These are phyloP conservation scores for Ascidia mentula DNA, from an alignment of 23 tunicate genomes.

Conservation along the genomic window DNA sequence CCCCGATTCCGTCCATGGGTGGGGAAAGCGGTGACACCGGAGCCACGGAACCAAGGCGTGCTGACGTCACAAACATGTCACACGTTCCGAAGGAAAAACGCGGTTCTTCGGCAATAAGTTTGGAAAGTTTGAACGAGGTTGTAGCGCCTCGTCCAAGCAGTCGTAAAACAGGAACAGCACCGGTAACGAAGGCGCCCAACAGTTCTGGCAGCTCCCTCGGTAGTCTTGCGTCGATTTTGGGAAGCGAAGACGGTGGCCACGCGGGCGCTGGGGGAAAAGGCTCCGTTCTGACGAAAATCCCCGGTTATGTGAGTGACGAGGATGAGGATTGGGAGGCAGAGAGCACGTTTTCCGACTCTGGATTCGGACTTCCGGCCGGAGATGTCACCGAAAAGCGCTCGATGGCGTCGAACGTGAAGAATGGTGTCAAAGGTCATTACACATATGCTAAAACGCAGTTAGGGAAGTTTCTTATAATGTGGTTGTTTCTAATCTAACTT, in stretches of 20 bases:
- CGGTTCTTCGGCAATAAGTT: neutral
- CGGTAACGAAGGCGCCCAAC: neutral
- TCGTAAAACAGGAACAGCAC: neutral
- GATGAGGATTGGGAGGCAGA: conserved; percentile 54
- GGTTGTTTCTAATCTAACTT: too few relatives aligned
- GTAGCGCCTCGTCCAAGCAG: conserved; percentile 3
- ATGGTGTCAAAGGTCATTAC: neutral
- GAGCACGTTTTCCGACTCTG: conserved; percentile 64
- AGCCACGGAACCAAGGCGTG: neutral
- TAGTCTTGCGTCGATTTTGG: conserved; percentile 31
- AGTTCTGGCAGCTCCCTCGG: conserved; percentile 2
- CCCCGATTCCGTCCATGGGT: neutral
- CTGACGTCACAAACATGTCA: neutral
- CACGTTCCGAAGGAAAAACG: neutral
- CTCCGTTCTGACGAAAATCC: neutral
- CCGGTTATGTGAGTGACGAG: conserved; percentile 9
- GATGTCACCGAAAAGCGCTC: neutral
- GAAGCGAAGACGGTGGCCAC: conserved; percentile 31
- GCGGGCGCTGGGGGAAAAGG: neutral
- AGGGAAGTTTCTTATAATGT: too few relatives aligned
- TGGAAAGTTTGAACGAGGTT: conserved; percentile 14
- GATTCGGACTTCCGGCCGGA: conserved; percentile 35
- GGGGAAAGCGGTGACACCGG: neutral
- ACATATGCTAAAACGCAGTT: too few relatives aligned
- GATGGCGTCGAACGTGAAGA: neutral